These are phyloP conservation scores for Stichopus chloronotus DNA, from an alignment of 35 echinoderm and acorn worm species.

Conservation along the genomic window DNA sequence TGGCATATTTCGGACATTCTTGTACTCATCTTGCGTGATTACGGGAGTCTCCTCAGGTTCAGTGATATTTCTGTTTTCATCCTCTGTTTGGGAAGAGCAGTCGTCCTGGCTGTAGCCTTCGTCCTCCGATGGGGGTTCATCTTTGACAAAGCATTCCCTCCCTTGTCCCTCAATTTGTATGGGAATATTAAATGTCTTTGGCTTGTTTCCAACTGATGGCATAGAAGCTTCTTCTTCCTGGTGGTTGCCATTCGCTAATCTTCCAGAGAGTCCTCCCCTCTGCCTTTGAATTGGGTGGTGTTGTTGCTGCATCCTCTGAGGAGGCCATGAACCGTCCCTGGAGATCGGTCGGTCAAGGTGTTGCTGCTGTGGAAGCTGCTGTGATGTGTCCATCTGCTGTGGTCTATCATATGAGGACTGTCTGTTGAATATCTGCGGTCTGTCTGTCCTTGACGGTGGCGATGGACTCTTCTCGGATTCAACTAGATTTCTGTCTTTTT, in stretches of 20 bases:
- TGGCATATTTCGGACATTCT: conserved; percentile 43
- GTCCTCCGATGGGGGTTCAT: conserved; percentile 42
- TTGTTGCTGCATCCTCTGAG: neutral
- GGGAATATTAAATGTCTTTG: conserved; percentile 55
- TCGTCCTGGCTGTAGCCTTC: conserved; percentile 54
- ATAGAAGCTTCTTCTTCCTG: neutral
- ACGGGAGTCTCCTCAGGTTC: neutral
- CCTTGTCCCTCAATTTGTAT: conserved; percentile 48
- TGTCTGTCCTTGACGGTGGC: neutral
- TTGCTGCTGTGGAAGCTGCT: neutral
- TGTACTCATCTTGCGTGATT: neutral
- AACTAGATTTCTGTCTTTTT: conserved; percentile 3
- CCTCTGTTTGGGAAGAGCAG: conserved; percentile 29
- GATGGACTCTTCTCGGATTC: neutral
- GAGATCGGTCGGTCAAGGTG: conserved; percentile 20
- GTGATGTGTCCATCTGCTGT: neutral
- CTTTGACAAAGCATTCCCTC: conserved; percentile 45
- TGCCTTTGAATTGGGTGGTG: neutral
- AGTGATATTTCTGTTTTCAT: conserved; percentile 35
- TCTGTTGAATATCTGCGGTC: neutral
- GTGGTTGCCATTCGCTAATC: neutral
- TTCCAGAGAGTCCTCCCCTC: neutral
- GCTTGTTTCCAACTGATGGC: neutral
- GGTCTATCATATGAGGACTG: conserved; percentile 7
- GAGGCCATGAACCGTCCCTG: neutral